phyloP scores from a whole-genome alignment of 2,113 vertebrate genomes.

The Dissostichus mawsoni region DNA sequence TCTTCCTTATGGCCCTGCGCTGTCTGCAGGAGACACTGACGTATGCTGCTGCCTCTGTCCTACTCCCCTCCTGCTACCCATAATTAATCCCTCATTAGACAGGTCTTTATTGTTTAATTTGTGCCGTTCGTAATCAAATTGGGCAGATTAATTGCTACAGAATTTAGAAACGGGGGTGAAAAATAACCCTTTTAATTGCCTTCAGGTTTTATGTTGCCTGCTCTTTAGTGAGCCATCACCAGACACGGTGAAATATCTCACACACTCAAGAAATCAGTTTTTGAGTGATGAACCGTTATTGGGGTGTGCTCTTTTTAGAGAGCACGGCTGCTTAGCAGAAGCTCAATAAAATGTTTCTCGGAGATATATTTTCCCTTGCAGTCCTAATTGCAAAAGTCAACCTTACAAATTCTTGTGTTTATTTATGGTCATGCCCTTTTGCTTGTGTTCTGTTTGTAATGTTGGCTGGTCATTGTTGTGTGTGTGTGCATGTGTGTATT shows the following conservation, averaged over 20 bases:
- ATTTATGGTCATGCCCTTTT: conserved; percentile 79
- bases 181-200: conserved; percentile 91
- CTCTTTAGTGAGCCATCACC: conserved; percentile 89
- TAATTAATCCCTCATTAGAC: conserved; percentile 99
- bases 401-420: conserved; percentile 83
- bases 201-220: conserved; percentile 77
- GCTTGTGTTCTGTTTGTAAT: conserved; percentile 65
- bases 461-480: conserved; percentile 33
- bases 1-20: conserved; percentile 91
- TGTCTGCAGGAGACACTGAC: conserved; percentile 90
- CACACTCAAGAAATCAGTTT: conserved; percentile 82
- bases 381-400: conserved; percentile 85
- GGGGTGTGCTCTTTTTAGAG: conserved; percentile 82
- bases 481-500: conserved; percentile 29
- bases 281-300: conserved; percentile 91
- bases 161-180: conserved; percentile 93
- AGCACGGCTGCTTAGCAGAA: conserved; percentile 89
- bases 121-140: conserved; percentile 99
- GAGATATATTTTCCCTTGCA: conserved; percentile 91
- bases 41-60: conserved; percentile 89
- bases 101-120: conserved; percentile 99
- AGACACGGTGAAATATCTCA: conserved; percentile 90
- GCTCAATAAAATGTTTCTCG: conserved; percentile 91
- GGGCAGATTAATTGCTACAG: conserved; percentile 99
- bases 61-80: conserved; percentile 92